These are phyloP conservation scores for Pholis gunnellus DNA, from an alignment of 2,113 vertebrate genomes.

Conservation along the genomic window DNA sequence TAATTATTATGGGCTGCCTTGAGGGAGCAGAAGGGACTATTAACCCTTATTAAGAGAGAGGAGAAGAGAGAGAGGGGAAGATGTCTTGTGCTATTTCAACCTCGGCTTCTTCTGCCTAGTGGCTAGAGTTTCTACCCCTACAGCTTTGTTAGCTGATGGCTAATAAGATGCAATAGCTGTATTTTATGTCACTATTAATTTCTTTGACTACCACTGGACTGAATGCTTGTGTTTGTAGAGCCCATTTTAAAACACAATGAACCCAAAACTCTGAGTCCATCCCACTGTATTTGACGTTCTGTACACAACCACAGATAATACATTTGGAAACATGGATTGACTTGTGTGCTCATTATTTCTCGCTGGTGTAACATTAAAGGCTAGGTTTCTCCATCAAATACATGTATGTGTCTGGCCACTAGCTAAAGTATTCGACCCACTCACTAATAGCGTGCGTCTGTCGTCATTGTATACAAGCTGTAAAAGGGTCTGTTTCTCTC, in stretches of 20 bases:
- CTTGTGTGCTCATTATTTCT: too few relatives aligned
- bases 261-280: too few relatives aligned
- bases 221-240: too few relatives aligned
- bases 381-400: too few relatives aligned
- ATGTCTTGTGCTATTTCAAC: constrained; percentile 32
- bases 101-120: background rate
- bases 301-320: background rate
- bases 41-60: constrained; percentile 67
- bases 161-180: background rate
- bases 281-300: background rate
- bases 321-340: too few relatives aligned
- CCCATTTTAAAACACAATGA: too few relatives aligned
- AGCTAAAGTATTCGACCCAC: too few relatives aligned
- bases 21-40: constrained; percentile 64
- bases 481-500: background rate
- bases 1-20: constrained; percentile 74
- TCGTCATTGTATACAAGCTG: too few relatives aligned
- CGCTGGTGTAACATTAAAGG: too few relatives aligned
- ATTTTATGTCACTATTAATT: background rate
- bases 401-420: too few relatives aligned
- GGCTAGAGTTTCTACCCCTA: background rate
- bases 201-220: too few relatives aligned
- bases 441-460: too few relatives aligned
- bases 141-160: background rate
- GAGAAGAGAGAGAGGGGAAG: constrained; percentile 24